Evolutionary conservation across 2,797 vertebrate species (phyloP).

Genomic region (Cuculus canorus): DNA sequence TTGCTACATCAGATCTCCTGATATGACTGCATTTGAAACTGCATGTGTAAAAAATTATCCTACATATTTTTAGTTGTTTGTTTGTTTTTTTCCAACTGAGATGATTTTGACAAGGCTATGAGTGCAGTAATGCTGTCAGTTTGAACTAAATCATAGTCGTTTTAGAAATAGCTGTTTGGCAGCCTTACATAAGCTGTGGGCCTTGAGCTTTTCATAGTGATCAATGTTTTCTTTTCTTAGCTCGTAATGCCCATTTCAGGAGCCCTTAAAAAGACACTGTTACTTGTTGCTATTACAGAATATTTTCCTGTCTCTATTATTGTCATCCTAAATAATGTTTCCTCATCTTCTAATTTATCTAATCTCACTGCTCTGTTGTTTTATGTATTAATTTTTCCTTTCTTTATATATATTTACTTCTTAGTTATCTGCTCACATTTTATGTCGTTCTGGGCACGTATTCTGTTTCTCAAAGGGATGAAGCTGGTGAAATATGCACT

Average conservation of each 20-base stretch:
- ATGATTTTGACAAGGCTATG: neutral
- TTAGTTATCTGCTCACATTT: neutral
- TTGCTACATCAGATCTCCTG: neutral
- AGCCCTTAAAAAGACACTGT: neutral
- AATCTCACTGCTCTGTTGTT: neutral
- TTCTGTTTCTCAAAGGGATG: neutral
- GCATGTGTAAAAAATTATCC: neutral
- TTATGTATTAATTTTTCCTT: neutral
- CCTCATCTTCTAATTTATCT: neutral
- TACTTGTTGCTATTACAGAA: neutral
- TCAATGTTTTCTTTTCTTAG: neutral
- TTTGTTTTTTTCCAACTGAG: neutral
- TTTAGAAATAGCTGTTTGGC: neutral
- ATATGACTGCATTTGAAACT: neutral
- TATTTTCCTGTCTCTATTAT: neutral
- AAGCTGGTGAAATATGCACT: neutral
- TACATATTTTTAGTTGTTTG: neutral
- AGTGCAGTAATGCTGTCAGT: fast-evolving
- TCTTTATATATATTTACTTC: neutral
- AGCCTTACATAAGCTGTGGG: neutral
- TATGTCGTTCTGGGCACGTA: neutral
- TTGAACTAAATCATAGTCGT: fast-evolving
- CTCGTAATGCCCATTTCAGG: neutral
- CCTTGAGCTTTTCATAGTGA: neutral
- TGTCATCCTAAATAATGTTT: neutral